Evolutionary conservation across 2,797 vertebrate genomes (phyloP).

Genomic region (Xenops minutus): DNA sequence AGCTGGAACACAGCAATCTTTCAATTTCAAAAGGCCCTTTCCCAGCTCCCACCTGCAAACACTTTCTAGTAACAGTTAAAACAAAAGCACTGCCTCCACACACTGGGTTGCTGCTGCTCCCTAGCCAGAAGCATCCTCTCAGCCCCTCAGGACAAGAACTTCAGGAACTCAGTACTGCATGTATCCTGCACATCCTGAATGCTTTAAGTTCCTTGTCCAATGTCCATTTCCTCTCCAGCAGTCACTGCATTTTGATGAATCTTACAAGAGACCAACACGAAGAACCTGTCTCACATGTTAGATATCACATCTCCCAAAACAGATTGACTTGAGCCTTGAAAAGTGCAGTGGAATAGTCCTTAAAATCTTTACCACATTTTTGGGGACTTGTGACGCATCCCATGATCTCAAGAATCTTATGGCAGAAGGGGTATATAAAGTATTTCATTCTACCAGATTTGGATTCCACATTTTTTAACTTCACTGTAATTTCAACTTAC

Average conservation of each 20-base stretch:
- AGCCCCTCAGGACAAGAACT: not conserved
- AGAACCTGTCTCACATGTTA: fast-evolving
- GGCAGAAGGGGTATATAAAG: not conserved
- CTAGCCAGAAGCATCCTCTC: not conserved
- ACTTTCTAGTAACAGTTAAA: not conserved
- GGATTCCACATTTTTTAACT: not conserved
- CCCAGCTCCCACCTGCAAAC: not conserved
- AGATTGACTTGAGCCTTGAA: not conserved
- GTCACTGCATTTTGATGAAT: not conserved
- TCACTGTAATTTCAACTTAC: not conserved
- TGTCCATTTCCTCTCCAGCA: fast-evolving
- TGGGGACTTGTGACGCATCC: not conserved
- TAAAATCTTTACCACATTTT: not conserved
- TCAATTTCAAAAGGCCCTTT: not conserved
- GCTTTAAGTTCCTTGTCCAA: not conserved
- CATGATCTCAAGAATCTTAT: not conserved
- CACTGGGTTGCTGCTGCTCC: not conserved
- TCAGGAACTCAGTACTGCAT: not conserved
- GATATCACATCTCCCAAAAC: not conserved
- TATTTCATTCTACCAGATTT: not conserved
- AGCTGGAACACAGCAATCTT: not conserved
- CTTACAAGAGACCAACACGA: fast-evolving
- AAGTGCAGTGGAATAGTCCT: not conserved
- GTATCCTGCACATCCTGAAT: not conserved
- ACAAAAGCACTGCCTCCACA: not conserved